These are phyloP conservation scores for Temnothorax unifasciatus DNA, from an alignment of 2,888 invertebrate species.

Conservation along the genomic window DNA sequence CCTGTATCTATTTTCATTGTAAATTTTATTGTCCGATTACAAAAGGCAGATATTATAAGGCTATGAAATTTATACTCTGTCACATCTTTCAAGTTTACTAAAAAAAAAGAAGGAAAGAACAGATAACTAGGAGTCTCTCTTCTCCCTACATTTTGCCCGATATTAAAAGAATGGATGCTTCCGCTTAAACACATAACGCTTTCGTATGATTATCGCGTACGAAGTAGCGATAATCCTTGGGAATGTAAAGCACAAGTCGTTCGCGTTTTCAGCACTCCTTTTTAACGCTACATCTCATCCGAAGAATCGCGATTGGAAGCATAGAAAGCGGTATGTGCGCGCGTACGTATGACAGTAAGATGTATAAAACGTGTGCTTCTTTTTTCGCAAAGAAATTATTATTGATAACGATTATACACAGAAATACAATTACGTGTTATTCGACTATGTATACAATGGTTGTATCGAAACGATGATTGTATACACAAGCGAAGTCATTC, in stretches of 20 bases:
- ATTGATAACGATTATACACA: slow-evolving; percentile 46
- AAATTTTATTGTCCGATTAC: slow-evolving; percentile 39
- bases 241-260: slow-evolving; percentile 1
- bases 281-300: not conserved
- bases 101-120: not conserved
- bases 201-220: slow-evolving; percentile 2
- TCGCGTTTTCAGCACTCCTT: not conserved
- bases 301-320: not conserved
- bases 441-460: slow-evolving; percentile 62
- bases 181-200: slow-evolving; percentile 7
- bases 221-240: not conserved
- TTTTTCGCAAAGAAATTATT: slow-evolving; percentile 48
- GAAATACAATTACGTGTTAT: slow-evolving; percentile 42
- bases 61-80: slow-evolving; percentile 32
- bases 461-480: slow-evolving; percentile 48
- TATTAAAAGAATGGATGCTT: slow-evolving; percentile 14
- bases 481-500: slow-evolving; percentile 34
- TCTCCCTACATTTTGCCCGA: not conserved
- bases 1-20: slow-evolving; percentile 29
- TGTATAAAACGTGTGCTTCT: slow-evolving; percentile 19
- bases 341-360: not conserved
- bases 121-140: not conserved
- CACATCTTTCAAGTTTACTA: slow-evolving; percentile 3
- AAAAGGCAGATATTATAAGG: not conserved
- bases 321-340: slow-evolving; percentile 1